Conservation (phyloP, 2,888 invertebrate genomes). For the Iselma pallidipennis region DNA sequence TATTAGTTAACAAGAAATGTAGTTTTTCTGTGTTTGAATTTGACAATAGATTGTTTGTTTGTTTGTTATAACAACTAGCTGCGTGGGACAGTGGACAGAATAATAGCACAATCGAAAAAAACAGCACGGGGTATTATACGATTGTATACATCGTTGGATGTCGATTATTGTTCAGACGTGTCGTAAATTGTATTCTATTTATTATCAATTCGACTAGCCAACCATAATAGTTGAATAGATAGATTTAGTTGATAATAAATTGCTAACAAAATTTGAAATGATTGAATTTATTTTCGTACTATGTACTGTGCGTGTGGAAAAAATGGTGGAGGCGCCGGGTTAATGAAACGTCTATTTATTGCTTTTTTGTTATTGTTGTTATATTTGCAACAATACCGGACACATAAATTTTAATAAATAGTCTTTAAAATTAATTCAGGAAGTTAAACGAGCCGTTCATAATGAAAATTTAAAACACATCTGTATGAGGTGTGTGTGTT, state of each 20-base stretch:
- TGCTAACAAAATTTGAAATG: background rate
- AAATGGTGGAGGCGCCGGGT: constrained; percentile 22
- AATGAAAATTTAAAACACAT: background rate
- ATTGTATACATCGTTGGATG: background rate
- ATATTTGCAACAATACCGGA: background rate
- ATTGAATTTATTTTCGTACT: no score
- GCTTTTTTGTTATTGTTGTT: no score
- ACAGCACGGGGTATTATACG: background rate
- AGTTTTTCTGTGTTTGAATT: no score
- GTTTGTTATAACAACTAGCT: no score
- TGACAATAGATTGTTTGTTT: no score
- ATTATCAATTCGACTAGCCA: background rate
- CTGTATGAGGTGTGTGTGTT: background rate
- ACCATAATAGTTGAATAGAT: background rate
- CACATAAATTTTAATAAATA: background rate
- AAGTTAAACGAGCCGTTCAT: background rate
- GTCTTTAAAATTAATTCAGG: background rate
- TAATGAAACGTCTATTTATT: background rate
- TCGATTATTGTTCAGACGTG: background rate
- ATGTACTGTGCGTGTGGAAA: no score
- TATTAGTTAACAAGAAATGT: no score
- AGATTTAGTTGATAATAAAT: background rate
- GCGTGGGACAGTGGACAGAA: no score
- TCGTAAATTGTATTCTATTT: background rate
- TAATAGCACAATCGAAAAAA: no score